Base-by-base conservation (phyloP, 2,888 invertebrate genomes). In the Bombyx huttoni region DNA sequence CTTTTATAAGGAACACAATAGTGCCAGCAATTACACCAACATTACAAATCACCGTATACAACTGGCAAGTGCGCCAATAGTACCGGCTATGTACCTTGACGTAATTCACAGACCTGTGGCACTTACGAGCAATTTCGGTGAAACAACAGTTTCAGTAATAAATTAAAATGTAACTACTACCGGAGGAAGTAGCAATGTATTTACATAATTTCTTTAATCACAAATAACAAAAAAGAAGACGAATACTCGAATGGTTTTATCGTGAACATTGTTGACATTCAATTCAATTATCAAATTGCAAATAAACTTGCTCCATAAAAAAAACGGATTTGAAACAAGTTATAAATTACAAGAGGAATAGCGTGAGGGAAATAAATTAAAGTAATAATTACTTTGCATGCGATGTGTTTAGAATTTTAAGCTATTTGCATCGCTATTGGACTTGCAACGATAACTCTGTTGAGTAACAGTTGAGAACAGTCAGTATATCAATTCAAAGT, bases 321-420 rank as follows among this genome's bases (percentile, higher is more conserved):
- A 24, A 24, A 24, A 24, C 24, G 1, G 24, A 24, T 24, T 24
- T 24, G 24, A 24, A 24, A 24, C 24, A 24, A 24, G 5, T 24
- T 24, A 24, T 24, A 24, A 24, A 24, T 24, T 24, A 24, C 24
- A 24, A 49, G 48, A 56, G 56, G 56, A 58, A 68, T 70, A 59
- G 68, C 68, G 67, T 71, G 73, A 64, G 64, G 60, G 58, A 53
- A 59, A 53, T n/a, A 58, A 69, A 69, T 71, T 75, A 70, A 64
- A 63, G 57, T 67, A 73, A 71, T 76, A 74, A 77, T 74, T 73
- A 70, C 63, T 57, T 60, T 63, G 65, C 60, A 60, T 24, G 24
- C 24, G 24, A 24, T 24, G 1, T 3, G 24, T 5, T 24, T 1
- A 24, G 24, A 24, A 5, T 24, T 24, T 24, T 24, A 24, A 24